These are phyloP conservation scores for Ifrita kowaldi DNA, from an alignment of 2,113 vertebrate genomes.

Conservation along the genomic window DNA sequence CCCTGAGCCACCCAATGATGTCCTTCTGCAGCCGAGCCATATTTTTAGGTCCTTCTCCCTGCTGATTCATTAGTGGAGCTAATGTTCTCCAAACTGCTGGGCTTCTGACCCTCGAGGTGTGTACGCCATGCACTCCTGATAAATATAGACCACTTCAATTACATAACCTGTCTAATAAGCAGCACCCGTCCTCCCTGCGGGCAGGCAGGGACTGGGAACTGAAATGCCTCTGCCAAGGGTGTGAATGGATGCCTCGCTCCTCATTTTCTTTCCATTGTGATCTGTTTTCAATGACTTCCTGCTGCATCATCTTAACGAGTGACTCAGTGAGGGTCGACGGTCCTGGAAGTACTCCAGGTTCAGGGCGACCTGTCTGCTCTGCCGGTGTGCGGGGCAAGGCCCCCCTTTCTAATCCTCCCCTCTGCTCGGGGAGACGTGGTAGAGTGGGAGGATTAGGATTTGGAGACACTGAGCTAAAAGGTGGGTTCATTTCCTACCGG, in stretches of 20 bases:
- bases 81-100: neutral
- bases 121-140: neutral
- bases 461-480: neutral
- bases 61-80: slow-evolving; percentile 40
- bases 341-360: slow-evolving; percentile 44
- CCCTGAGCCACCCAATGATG: neutral
- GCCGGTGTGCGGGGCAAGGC: rapidly evolving
- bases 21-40: neutral
- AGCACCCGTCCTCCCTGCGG: neutral
- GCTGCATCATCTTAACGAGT: neutral
- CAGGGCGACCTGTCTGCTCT: neutral
- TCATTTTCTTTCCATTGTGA: neutral
- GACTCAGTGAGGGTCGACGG: neutral
- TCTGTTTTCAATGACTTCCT: neutral
- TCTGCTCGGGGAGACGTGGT: rapidly evolving
- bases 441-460: neutral
- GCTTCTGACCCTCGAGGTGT: slow-evolving; percentile 28
- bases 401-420: neutral
- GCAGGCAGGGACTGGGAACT: rapidly evolving
- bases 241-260: neutral
- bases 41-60: slow-evolving; percentile 28
- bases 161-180: neutral
- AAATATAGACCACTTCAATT: slow-evolving; percentile 55
- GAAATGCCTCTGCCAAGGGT: neutral
- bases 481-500: neutral